Evolutionary conservation across 2,888 invertebrate species (phyloP), one percentile per base, ranked within the genome.

Genomic region (Drosophila setosimentum): DNA sequence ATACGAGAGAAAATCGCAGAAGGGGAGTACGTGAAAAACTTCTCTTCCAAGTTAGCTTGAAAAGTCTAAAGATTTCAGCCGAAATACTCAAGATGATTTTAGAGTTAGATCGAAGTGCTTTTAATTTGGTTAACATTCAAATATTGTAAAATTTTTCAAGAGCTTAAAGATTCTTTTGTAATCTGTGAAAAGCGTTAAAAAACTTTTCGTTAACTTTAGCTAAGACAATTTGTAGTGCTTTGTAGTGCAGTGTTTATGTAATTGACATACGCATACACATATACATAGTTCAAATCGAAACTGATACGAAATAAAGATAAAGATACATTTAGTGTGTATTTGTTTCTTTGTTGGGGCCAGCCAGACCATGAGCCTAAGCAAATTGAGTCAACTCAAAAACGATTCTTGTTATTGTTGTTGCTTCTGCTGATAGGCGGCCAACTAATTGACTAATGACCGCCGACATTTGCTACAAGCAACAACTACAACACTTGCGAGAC

Each of bases 391-490:
- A 77, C 70, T 70, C 69, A 60, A 68, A 64, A 57, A 35, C 29
- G 55, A 7, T 29, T 55, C n/a, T 29, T 29, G 37, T 37, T 37
- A 18, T 7, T 30, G 1, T 33, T 27, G 32, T n/a, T 13, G 51
- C 33, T 59, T 57, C 63, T 16, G 76, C 68, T 77, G 79, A 72
- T 72, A 77, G 87, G 78, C 85, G 74, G 62, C 67, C 69, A 70
- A 74, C 74, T 71, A 78, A 86, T 86, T 86, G 90, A 89, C 90
- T 89, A 86, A 86, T 89, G 90, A 82, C 73, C 69, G 73, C 55
- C 75, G 90, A 87, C 80, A 80, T 79, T 69, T 77, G 81, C 78
- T 71, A 84, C 89, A 82, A 78, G 66, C 71, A 40, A 58, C 77
- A 68, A 42, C 35, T 24, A 35, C 37, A 64, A 40, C 45, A 40